Evolutionary conservation across 2,113 vertebrate species (phyloP).

Genomic region (Lophura nycthemera): DNA sequence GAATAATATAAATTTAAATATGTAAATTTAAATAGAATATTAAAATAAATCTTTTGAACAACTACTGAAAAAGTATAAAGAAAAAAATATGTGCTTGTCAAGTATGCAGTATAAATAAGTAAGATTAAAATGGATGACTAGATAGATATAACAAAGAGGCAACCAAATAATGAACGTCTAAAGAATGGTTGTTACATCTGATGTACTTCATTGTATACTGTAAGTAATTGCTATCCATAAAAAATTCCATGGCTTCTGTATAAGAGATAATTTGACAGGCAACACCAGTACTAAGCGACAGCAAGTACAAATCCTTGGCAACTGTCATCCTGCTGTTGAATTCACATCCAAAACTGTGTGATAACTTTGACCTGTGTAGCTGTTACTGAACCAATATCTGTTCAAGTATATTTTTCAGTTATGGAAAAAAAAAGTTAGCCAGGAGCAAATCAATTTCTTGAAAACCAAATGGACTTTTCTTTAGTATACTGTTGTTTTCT

Average conservation of each 20-base stretch:
- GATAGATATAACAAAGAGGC: slow-evolving; percentile 67
- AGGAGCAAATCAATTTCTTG: slow-evolving; percentile 47
- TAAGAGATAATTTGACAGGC: slow-evolving; percentile 81
- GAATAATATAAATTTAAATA: slow-evolving; percentile 36
- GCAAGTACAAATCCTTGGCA: slow-evolving; percentile 80
- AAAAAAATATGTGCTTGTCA: slow-evolving; percentile 65
- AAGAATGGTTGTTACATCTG: slow-evolving; percentile 79
- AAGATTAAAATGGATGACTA: slow-evolving; percentile 69
- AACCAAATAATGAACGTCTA: slow-evolving; percentile 80
- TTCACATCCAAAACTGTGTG: slow-evolving; percentile 74
- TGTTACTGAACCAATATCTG: slow-evolving; percentile 51
- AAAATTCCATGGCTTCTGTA: slow-evolving; percentile 78
- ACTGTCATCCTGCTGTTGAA: slow-evolving; percentile 82
- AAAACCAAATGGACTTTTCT: neutral
- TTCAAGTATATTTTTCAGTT: slow-evolving; percentile 56
- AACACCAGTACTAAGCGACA: slow-evolving; percentile 72
- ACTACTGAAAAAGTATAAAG: slow-evolving; percentile 61
- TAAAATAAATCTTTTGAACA: slow-evolving; percentile 64
- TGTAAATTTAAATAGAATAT: slow-evolving; percentile 50
- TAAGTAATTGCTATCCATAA: slow-evolving; percentile 81
- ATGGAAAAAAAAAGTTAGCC: slow-evolving; percentile 44
- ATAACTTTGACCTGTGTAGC: slow-evolving; percentile 68
- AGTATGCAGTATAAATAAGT: slow-evolving; percentile 74
- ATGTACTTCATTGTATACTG: slow-evolving; percentile 76
- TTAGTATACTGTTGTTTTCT: neutral